Evolutionary conservation across 2,888 invertebrate species (phyloP).

Genomic region (Leptinotarsa tumamoca): DNA sequence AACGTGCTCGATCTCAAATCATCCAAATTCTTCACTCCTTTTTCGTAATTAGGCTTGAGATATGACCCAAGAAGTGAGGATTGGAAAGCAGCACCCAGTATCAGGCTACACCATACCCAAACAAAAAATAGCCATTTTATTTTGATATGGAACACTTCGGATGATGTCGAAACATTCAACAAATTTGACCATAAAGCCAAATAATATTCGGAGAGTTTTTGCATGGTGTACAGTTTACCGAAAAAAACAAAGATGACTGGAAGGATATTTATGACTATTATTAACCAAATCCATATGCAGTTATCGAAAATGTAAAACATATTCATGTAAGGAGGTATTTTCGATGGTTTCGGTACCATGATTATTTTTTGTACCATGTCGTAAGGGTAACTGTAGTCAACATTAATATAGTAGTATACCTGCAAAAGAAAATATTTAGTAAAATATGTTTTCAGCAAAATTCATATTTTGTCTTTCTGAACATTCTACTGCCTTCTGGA

Average conservation of each 20-base stretch:
- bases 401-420: slow-evolving; percentile 24
- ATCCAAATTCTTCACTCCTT: slow-evolving; percentile 26
- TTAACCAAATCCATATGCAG: slow-evolving; percentile 18
- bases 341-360: slow-evolving; percentile 28
- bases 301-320: slow-evolving; percentile 28
- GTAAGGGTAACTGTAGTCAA: slow-evolving; percentile 27
- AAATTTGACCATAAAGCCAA: slow-evolving; percentile 16
- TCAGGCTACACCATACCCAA: slow-evolving; percentile 26
- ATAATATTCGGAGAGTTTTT: slow-evolving; percentile 15
- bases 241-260: slow-evolving; percentile 1
- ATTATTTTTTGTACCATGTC: slow-evolving; percentile 24
- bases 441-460: too few relatives aligned
- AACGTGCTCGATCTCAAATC: slow-evolving; percentile 30
- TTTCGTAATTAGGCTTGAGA: slow-evolving; percentile 28
- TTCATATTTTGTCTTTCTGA: too few relatives aligned
- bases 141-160: slow-evolving; percentile 9
- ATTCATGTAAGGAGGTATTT: slow-evolving; percentile 28
- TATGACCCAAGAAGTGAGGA: slow-evolving; percentile 25
- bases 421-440: slow-evolving; percentile 2
- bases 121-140: slow-evolving; percentile 28
- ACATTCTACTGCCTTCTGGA: too few relatives aligned
- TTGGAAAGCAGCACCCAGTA: slow-evolving; percentile 27
- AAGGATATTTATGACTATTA: slow-evolving; percentile 7
- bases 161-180: slow-evolving; percentile 16
- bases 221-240: not conserved